Base-by-base conservation (phyloP, 2,888 invertebrate genomes). In the Pegoplata infirma region DNA sequence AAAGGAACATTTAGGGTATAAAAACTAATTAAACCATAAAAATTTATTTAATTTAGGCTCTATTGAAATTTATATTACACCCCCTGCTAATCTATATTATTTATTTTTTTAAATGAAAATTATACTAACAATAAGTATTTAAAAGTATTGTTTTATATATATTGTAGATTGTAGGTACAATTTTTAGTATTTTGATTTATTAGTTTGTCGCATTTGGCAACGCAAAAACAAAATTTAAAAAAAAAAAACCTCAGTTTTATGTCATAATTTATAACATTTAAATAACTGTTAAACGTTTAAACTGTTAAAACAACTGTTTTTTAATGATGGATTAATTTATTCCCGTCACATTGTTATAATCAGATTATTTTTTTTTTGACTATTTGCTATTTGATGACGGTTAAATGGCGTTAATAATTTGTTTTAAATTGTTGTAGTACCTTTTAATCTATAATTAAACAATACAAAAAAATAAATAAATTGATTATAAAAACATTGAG, bases 271-370 rank as follows among this genome's bases (percentile, higher is more conserved):
- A 68, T 56, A n/a, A 36, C 25, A 21, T 49, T 58, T 47, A 4
- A 40, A 40, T 40, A 58, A 68, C 16, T 40, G 49, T 40, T 58
- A 14, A 46, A 32, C 23, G n/a, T n/a, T n/a, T n/a, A n/a, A n/a
- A n/a, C n/a, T n/a, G n/a, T n/a, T n/a, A 28, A 7, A 49, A 51
- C n/a, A n/a, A n/a, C n/a, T n/a, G n/a, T n/a, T n/a, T n/a, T n/a
- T n/a, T 36, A 51, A 40, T 19, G 44, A 58, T 17, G 17, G 25
- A 69, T 66, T 66, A 53, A 66, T 73, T 51, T 40, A 58, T 66
- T 66, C 66, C 14, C 58, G 49, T 73, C 66, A 59, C 73, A 58
- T 49, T 47, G 5, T 23, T 4, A 47, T 21, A 46, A 51, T 28
- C 72, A 63, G 40, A 56, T 64, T 56, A 47, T 16, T 5, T 14